These are phyloP conservation scores for Vipera latastei DNA, from an alignment of 2,797 vertebrate genomes.

Conservation along the genomic window DNA sequence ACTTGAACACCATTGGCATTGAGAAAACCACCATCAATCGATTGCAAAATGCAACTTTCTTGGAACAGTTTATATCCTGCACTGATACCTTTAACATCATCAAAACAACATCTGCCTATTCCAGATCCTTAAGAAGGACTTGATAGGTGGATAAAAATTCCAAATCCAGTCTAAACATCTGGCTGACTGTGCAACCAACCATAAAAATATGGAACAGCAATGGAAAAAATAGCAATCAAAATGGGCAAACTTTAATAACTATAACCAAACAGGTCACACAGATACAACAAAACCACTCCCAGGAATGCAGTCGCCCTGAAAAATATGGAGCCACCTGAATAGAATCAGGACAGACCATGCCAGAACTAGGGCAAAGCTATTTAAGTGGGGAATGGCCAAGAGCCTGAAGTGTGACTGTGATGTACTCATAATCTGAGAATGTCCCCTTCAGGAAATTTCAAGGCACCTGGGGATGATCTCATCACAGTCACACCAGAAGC, in stretches of 20 bases:
- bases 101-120: too few relatives aligned
- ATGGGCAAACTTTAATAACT: background rate
- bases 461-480: background rate
- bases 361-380: background rate
- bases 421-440: background rate
- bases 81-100: too few relatives aligned
- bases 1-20: background rate
- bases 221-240: background rate
- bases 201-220: background rate
- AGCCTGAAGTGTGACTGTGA: too few relatives aligned
- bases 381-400: background rate
- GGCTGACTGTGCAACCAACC: background rate
- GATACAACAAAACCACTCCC: background rate
- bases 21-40: background rate
- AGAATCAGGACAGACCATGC: background rate
- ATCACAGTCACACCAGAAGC: background rate
- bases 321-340: background rate
- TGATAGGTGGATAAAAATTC: background rate
- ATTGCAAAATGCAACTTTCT: background rate
- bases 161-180: background rate
- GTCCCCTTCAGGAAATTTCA: background rate
- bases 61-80: too few relatives aligned
- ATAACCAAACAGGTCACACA: background rate
- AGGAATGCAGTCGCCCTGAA: background rate
- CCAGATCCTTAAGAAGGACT: too few relatives aligned